Conservation (phyloP, 2,113 vertebrate species). For the Clinocottus analis region DNA sequence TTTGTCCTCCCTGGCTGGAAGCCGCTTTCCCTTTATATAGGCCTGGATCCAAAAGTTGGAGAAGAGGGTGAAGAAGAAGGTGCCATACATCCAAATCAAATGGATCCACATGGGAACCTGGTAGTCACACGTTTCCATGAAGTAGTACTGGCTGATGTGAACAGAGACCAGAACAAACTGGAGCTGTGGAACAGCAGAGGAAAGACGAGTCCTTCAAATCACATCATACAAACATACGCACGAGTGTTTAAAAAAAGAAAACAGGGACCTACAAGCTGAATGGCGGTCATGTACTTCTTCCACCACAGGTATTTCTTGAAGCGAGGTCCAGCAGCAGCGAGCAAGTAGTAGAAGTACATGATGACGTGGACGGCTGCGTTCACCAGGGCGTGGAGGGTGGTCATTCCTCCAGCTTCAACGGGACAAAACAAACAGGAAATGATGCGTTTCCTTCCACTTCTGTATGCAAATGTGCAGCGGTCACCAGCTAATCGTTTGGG, state of each 20-base stretch:
- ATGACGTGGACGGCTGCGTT: conserved; percentile 92
- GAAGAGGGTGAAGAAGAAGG: conserved; percentile 96
- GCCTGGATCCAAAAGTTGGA: conserved; percentile 98
- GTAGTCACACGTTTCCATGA: conserved; percentile 93
- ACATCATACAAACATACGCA: too few relatives aligned
- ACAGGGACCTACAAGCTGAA: conserved; percentile 90
- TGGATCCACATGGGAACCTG: conserved; percentile 95
- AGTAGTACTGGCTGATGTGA: conserved; percentile 98
- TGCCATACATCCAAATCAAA: conserved; percentile 95
- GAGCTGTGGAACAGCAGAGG: conserved; percentile 74
- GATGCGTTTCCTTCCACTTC: background rate
- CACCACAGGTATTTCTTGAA: conserved; percentile 98
- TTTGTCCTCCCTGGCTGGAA: conserved; percentile 75
- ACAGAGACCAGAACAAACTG: conserved; percentile 94
- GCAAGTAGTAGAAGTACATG: conserved; percentile 96
- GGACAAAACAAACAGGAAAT: background rate
- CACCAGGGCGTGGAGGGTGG: conserved; percentile 94
- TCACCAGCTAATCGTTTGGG: background rate
- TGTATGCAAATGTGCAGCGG: background rate
- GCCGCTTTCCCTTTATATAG: conserved; percentile 94
- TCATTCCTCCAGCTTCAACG: conserved; percentile 90
- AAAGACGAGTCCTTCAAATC: background rate
- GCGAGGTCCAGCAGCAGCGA: conserved; percentile 93
- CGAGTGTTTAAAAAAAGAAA: background rate
- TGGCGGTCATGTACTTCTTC: conserved; percentile 98